Base-by-base conservation (phyloP, 2,797 vertebrate genomes). In the Scolopax bukidnonensis region DNA sequence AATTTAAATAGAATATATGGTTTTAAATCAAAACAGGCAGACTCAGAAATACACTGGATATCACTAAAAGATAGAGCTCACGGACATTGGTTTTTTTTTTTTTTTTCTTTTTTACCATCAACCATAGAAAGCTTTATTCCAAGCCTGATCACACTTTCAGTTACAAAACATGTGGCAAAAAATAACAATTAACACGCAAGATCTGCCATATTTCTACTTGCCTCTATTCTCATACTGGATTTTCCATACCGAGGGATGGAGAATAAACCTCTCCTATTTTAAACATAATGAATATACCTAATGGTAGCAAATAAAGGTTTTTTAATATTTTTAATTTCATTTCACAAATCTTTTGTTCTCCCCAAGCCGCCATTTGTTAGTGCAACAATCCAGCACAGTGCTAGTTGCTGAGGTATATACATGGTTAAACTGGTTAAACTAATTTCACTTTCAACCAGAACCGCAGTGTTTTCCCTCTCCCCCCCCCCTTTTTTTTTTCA, bases 91-190 rank as follows among this genome's bases (percentile, higher is more conserved):
- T 40, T 36, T 7, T 36, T 36, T 36, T 36, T 7, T 41, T 43
- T 51, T 69, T 47, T 84, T 83, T n/a, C 27, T 73, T 91, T 94
- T 95, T 96, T 81, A 94, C 91, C 95, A 95, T 96, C 97, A 97
- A 71, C 93, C 95, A 96, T 64, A 97, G 73, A 97, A 97, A 91
- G 81, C 95, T 98, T 98, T 98, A 98, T 98, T 98, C 97, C 95
- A 97, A 97, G 97, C 96, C 95, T 84, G 69, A 94, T 96, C 96
- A 97, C 97, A 95, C 94, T 97, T 96, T 92, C 94, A 95, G 94
- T 96, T 97, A 98, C 95, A 98, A 97, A 96, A 97, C 94, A 93
- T 7, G 41, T 96, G 93, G 97, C 96, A 97, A 97, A 96, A 97
- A 95, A 78, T 91, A 95, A 96, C 86, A 97, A 70, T 96, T 96